Percentiles rank a stretch among this genome's conserved stretches.
Conservation (phyloP, 2,888 invertebrate genomes). For the Apocheima hispidaria region DNA sequence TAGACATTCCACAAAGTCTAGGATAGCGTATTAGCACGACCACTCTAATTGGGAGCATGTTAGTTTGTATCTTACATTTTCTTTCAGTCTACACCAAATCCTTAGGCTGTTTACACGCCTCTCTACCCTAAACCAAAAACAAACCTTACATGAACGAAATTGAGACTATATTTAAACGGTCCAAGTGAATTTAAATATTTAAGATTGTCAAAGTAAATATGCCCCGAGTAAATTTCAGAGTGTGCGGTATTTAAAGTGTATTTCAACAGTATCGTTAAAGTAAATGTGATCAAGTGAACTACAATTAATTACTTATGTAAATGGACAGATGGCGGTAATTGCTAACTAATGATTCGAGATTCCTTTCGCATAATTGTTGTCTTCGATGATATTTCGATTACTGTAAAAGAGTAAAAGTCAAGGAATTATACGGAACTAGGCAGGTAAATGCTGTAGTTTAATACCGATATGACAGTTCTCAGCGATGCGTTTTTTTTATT, state of each 20-base stretch:
- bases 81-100: constrained; percentile 46
- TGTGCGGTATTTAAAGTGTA: constrained; percentile 38
- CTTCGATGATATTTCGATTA: constrained; percentile 26
- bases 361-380: constrained; percentile 23
- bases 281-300: constrained; percentile 39
- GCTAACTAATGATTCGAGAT: constrained; percentile 16
- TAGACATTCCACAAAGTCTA: constrained; percentile 26
- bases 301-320: constrained; percentile 34
- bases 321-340: constrained; percentile 30
- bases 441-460: background rate
- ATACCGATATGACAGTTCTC: constrained; percentile 22
- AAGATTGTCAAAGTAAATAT: constrained; percentile 34
- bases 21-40: constrained; percentile 44
- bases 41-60: constrained; percentile 48
- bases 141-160: constrained; percentile 16
- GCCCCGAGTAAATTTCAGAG: constrained; percentile 33
- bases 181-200: constrained; percentile 24
- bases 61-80: constrained; percentile 40
- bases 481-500: background rate
- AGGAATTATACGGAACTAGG: constrained; percentile 12
- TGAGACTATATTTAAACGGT: constrained; percentile 25
- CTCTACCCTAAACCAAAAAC: constrained; percentile 17
- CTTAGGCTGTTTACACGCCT: constrained; percentile 43
- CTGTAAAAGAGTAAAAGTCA: constrained; percentile 26
- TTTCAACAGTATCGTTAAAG: constrained; percentile 35